Base-by-base conservation (phyloP, 2,797 vertebrate genomes). In the Ciconia nigra region DNA sequence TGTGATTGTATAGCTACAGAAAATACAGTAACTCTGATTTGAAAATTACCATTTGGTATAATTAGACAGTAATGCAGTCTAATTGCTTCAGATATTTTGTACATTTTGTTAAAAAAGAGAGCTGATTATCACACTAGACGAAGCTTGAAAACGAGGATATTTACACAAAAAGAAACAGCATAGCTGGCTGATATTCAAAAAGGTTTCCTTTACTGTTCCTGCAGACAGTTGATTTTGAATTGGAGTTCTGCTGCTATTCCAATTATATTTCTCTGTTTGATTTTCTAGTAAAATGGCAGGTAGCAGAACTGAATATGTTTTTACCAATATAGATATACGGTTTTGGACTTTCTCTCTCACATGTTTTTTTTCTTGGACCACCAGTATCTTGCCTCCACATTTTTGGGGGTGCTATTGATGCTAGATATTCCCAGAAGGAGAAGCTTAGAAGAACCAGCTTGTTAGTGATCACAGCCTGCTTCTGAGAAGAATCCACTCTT, bases 11-110 rank as follows among this genome's bases (percentile, higher is more conserved):
- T 46, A 87, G 65, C 74, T 90, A 54, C 33, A 57, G 57, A 93
- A 96, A 91, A 96, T 81, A 94, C 81, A 83, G 85, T 87, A 90
- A 70, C 57, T 81, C n/a, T 82, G 90, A 92, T 95, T 93, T 93
- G 90, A 94, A 96, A 96, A 95, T 93, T 94, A 74, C 70, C 54
- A 51, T 83, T 96, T 93, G 54, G 25, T 83, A 18, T 83, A 95
- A 94, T 95, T 95, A 92, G 85, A 66, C 39, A 84, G 28, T 59
- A 96, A 92, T 69, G 39, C 33, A 66, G n/a, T 44, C 33, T 91
- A 96, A 96, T 94, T 93, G 37, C 83, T 91, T 90, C 51, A 83
- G 79, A 83, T 92, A 95, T 82, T 88, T 91, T 87, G 46, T 37
- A 55, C 18, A 57, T 76, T 93, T 91, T 88, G 52, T 63, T 90